Evolutionary conservation across 2,113 vertebrate genomes (phyloP), one percentile per base, ranked within the genome.

Genomic region (Laticauda laticaudata): DNA sequence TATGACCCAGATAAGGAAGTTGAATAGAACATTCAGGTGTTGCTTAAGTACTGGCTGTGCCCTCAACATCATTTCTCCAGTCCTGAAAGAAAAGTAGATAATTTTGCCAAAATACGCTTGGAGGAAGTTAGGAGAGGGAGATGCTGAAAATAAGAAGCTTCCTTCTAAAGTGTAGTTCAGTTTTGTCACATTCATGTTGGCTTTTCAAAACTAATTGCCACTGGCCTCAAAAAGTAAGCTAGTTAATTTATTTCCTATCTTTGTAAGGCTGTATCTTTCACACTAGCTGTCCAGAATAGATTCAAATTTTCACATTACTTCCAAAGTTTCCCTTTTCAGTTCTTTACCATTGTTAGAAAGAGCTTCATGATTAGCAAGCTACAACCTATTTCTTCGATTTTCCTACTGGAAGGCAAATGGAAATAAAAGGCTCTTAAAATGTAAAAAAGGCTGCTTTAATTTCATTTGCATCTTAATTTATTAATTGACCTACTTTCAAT

Each of bases 401-500:
- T 23, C 90, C 5, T 20, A 87, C 8, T 9, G 91, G 48, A 91
- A 92, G 81, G 94, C 43, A 95, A 87, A 87, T 92, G 75, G 92
- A 91, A 93, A 90, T 54, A 92, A 93, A 91, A 69, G 0, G 20
- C 86, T 93, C 64, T 15, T 56, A 89, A 56, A 18, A 1, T 0
- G 23, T 92, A 91, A 93, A 15, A 15, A 15, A 69, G 87, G 92
- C 54, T 87, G 15, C 20, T 92, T 92, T 96, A 93, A 89, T 94
- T 96, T 94, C 55, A 93, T 8, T 4, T 81, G 55, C 24, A 90
- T 34, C n/a, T 92, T 94, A 21, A 51, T 92, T 95, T 95, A 93
- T 92, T 95, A 93, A 93, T 57, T 91, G 92, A 94, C 92, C 55
- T 94, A 94, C 96, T 96, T 97, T 93, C 18, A 93, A 8, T 93